Percentiles rank a stretch among this genome's conserved stretches.
phyloP scores from a whole-genome alignment of 2,113 vertebrate species.

The Cyprinus carpio region DNA sequence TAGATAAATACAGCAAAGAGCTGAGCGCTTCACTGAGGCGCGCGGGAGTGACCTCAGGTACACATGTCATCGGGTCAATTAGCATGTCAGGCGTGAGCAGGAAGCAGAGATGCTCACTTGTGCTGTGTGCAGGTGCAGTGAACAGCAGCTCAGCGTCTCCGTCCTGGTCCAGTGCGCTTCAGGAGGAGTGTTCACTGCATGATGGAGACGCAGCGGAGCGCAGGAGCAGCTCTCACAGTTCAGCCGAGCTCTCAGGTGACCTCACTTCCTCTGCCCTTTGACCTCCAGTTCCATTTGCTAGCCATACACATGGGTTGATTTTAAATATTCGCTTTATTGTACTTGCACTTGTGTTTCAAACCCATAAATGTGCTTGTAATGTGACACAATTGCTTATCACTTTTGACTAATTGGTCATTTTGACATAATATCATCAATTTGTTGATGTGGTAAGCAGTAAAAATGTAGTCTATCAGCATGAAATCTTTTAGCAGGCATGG shows the following conservation, averaged over 20 bases:
- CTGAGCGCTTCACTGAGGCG: slow-evolving; percentile 65
- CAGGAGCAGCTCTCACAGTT: not conserved
- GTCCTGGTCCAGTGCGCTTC: slow-evolving; percentile 40
- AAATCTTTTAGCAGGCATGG: no score
- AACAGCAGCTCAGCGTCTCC: slow-evolving; percentile 60
- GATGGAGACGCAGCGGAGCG: not conserved
- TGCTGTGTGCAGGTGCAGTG: slow-evolving; percentile 57
- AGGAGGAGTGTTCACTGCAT: not conserved
- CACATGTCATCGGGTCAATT: no score
- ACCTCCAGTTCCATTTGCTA: not conserved
- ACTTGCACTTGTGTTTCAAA: no score
- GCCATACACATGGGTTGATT: not conserved
- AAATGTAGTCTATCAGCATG: no score
- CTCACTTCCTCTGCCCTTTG: not conserved
- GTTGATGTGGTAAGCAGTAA: no score
- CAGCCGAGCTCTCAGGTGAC: not conserved
- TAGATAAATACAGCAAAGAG: slow-evolving; percentile 71
- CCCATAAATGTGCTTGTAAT: no score
- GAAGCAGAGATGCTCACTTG: no score
- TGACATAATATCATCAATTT: no score
- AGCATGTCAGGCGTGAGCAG: no score
- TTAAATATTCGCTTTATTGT: not conserved
- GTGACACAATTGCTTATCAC: no score
- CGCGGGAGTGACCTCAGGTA: slow-evolving; percentile 66
- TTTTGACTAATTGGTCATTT: no score